Evolutionary conservation across 2,888 invertebrate genomes (phyloP), one percentile per base, ranked within the genome.

Genomic region (Synergus laeviventris): DNA sequence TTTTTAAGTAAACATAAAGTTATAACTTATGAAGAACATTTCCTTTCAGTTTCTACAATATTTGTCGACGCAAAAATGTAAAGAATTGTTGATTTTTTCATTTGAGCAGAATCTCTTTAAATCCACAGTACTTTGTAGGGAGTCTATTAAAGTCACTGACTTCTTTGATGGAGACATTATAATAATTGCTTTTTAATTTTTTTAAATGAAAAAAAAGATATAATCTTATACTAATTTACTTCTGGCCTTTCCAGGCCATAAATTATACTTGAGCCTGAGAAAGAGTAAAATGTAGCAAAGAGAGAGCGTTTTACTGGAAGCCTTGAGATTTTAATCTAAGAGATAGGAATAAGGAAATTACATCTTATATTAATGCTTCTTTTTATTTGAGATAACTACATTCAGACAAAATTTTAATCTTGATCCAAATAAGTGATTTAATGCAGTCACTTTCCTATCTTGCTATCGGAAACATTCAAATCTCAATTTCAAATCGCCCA

Each of bases 271-370:
- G 45, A 45, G 45, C 11, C 42, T 49, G 31, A 24, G 66, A 49
- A 70, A 70, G 49, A 31, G 31, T 49, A 31, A 70, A 70, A 70
- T 49, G 49, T 16, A 70, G 70, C 49, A 70, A 45, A 70, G 49
- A 42, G 64, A 61, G 36, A 36, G 24, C 45, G 31, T 70, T 49
- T 45, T 49, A 45, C 49, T 49, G n/a, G 16, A 70, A 70, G 49
- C 42, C n/a, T 49, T 70, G 49, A 70, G 70, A 70, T 49, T 31
- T 70, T 70, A 70, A 70, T 70, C 70, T 49, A 66, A 70, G n/a
- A 36, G 70, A 49, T 36, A 49, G 24, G 31, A 70, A 70, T 49
- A 49, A 49, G 70, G 49, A 36, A 49, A 70, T 45, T 49, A 70
- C 45, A 31, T 66, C 45, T 42, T 12, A 56, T 56, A 56, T 56